Evolutionary conservation across 2,113 vertebrate genomes (phyloP).

Genomic region (Lampris incognitus): DNA sequence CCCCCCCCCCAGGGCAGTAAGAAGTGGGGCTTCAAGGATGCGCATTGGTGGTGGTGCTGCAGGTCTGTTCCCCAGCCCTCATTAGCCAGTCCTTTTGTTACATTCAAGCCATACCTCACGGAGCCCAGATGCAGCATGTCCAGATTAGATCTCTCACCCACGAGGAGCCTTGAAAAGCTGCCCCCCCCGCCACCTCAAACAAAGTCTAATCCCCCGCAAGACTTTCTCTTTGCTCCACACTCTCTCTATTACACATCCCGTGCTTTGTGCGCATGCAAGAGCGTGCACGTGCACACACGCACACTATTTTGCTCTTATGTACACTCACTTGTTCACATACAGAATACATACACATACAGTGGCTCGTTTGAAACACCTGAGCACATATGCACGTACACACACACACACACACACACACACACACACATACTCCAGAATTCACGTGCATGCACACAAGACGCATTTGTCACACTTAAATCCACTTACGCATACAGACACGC

Average conservation of each 20-base stretch:
- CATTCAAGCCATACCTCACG: constrained; percentile 74
- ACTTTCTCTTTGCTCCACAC: constrained; percentile 63
- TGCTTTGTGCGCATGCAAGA: background rate
- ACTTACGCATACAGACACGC: constrained; percentile 15
- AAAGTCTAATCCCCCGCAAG: constrained; percentile 73
- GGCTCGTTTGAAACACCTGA: too few species aligned
- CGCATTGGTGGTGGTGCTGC: constrained; percentile 46
- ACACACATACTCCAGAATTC: constrained; percentile 32
- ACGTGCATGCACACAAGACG: background rate
- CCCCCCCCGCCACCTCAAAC: constrained; percentile 35
- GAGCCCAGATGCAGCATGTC: constrained; percentile 77
- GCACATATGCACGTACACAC: constrained; percentile 28
- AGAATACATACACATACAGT: background rate
- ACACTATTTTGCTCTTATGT: background rate
- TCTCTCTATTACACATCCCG: constrained; percentile 35
- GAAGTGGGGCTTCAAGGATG: constrained; percentile 65
- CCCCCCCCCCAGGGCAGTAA: constrained; percentile 29
- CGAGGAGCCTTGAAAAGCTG: constrained; percentile 72
- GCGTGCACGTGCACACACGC: background rate
- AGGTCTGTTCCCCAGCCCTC: constrained; percentile 67
- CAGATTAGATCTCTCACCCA: constrained; percentile 75
- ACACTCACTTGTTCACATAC: too few species aligned
- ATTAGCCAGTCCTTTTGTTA: constrained; percentile 78
- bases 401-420: constrained; percentile 24
- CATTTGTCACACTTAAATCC: constrained; percentile 28